These are phyloP conservation scores for Luidia sarsii DNA, from an alignment of 53 echinoderm and acorn worm species.

Conservation along the genomic window DNA sequence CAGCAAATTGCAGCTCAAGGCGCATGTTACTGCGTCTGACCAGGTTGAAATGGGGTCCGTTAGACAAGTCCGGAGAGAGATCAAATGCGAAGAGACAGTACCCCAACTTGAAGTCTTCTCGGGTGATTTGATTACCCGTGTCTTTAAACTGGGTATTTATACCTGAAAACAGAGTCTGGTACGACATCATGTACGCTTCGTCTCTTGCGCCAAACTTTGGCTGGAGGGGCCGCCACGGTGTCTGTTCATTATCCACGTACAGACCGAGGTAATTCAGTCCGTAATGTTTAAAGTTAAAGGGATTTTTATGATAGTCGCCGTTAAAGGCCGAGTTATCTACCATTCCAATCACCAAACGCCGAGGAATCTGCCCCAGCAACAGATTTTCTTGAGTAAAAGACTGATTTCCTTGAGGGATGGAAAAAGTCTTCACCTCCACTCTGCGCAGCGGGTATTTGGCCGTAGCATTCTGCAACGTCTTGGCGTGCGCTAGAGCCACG, in stretches of 20 bases:
- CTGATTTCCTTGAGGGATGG: conserved; percentile 57
- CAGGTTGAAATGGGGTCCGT: conserved; percentile 69
- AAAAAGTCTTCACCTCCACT: conserved; percentile 63
- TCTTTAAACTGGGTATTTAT: conserved; percentile 49
- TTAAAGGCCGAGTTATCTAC: conserved; percentile 38
- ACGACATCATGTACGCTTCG: conserved; percentile 34
- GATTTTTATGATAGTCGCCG: conserved; percentile 58
- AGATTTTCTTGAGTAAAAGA: conserved; percentile 63
- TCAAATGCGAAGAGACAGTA: conserved; percentile 76
- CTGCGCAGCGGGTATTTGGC: conserved; percentile 74
- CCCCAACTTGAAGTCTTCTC: conserved; percentile 66
- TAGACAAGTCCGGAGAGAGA: conserved; percentile 70
- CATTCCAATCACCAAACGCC: conserved; percentile 53
- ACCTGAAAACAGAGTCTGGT: conserved; percentile 66
- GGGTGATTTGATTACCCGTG: conserved; percentile 59
- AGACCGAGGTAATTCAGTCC: conserved; percentile 57
- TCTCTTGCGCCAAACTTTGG: conserved; percentile 17
- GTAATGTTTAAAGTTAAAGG: conserved; percentile 65
- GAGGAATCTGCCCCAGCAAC: conserved; percentile 74
- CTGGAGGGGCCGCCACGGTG: conserved; percentile 62
- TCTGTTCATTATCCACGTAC: conserved; percentile 55
- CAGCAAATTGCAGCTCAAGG: conserved; percentile 68
- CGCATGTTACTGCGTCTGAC: conserved; percentile 66
- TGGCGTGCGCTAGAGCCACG: conserved; percentile 62
- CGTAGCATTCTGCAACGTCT: conserved; percentile 60